Percentiles rank a stretch among this genome's conserved stretches.
Conservation (phyloP, 2,113 vertebrate genomes). For the Corythoichthys intestinalis region DNA sequence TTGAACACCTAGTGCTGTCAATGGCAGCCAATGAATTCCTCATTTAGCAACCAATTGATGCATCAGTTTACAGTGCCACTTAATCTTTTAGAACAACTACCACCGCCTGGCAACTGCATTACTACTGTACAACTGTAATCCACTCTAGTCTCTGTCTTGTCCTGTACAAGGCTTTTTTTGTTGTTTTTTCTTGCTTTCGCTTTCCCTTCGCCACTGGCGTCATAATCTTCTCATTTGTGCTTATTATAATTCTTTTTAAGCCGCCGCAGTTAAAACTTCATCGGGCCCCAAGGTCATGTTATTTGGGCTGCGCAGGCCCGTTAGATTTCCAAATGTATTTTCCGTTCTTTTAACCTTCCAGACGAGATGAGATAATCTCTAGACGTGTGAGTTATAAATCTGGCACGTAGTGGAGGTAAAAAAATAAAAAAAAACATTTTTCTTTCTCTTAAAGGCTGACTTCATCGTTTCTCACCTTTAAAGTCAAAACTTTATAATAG, state of each 20-base stretch:
- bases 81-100: not conserved
- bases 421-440: not conserved
- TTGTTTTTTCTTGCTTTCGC: too few relatives aligned
- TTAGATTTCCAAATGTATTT: not conserved
- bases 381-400: not conserved
- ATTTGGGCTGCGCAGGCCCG: not conserved
- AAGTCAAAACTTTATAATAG: constrained; percentile 1
- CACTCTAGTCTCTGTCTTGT: not conserved
- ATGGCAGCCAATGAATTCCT: too few relatives aligned
- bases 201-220: not conserved
- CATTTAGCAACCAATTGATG: too few relatives aligned
- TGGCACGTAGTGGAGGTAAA: not conserved
- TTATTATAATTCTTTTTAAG: not conserved
- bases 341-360: constrained; percentile 4
- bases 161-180: not conserved
- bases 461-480: not conserved
- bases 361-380: not conserved
- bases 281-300: not conserved
- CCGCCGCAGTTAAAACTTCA: not conserved
- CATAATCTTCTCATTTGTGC: not conserved
- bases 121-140: not conserved
- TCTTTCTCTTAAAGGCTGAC: not conserved
- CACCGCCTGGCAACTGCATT: not conserved
- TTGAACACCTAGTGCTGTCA: too few relatives aligned
- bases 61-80: too few relatives aligned